Base-by-base conservation (phyloP, 1,140 invertebrate genomes). In the Conus betulinus region DNA sequence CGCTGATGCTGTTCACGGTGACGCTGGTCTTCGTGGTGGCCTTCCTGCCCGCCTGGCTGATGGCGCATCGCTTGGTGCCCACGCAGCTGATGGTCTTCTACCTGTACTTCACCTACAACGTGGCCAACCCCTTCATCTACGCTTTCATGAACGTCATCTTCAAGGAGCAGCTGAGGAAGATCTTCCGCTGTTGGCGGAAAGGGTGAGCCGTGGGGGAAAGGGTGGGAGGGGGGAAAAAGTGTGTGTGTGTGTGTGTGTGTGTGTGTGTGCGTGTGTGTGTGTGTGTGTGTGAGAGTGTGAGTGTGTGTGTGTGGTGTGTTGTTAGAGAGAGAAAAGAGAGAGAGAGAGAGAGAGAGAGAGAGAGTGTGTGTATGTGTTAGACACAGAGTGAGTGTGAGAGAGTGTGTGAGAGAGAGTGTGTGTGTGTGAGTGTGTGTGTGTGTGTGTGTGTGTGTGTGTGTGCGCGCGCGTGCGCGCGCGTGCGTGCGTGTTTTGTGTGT, bases 121-220 rank as follows among this genome's bases (percentile, higher is more conserved):
- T 93, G 39, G 91, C 92, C 78, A 94, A 94, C 89, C 94, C 94
- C 25, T 91, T 94, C 78, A 94, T 94, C 74, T 94, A 94, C 88
- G 93, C 92, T 53, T 94, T 94, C 86, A 93, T 94, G 94, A 94
- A 94, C 87, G 91, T 92, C 84, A 94, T 93, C 76, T 95, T 95
- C 89, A 89, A 94, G 79, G 88, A 92, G 11, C 92, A 93, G 84
- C 87, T 94, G 89, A 85, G 84, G 51, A 91, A 90, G 67, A 90
- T 94, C 13, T 89, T 91, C 84, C 85, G 88, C 15, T 90, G 91
- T 53, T 79, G 76, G 53, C 7, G 67, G 23, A 20, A 15, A 15
- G 67, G 67, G 67, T 71, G 67, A 20, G 67, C 17, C 5, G 7
- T 20, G 67, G 20, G 23, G 67, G 67, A 17, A 17, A 13, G 67